Evolutionary conservation across 1,140 invertebrate species (phyloP).

Genomic region (Subanguina moxae): DNA sequence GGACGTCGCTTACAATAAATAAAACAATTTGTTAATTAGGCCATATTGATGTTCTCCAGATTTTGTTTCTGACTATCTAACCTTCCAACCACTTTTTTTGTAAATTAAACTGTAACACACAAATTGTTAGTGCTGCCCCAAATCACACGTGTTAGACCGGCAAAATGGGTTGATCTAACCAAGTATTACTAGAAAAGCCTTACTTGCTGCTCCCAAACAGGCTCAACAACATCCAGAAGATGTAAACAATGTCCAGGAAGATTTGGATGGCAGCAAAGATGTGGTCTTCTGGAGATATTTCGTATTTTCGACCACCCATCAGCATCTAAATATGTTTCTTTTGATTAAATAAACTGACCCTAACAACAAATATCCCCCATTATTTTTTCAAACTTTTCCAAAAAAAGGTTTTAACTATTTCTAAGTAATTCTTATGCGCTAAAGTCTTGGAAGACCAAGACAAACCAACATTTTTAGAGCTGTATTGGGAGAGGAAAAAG

Average conservation of each 20-base stretch:
- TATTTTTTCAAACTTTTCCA: too few species aligned
- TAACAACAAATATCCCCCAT: neutral
- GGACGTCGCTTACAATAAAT: too few species aligned
- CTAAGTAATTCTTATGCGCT: too few species aligned
- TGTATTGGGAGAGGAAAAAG: too few species aligned
- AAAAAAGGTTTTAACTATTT: too few species aligned
- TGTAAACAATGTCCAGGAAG: slow-evolving; percentile 60
- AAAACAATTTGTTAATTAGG: too few species aligned
- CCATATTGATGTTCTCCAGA: too few species aligned
- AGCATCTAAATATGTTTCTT: slow-evolving; percentile 60
- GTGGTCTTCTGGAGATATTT: slow-evolving; percentile 68
- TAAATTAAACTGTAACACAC: neutral
- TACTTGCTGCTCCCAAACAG: slow-evolving; percentile 41
- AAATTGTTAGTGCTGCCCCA: neutral
- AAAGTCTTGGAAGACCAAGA: too few species aligned
- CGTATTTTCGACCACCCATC: slow-evolving; percentile 67
- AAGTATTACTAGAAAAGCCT: neutral
- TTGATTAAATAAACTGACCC: neutral
- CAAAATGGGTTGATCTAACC: neutral
- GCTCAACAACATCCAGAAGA: slow-evolving; percentile 55
- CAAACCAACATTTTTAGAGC: too few species aligned
- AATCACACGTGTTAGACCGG: neutral
- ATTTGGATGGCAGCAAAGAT: slow-evolving; percentile 68
- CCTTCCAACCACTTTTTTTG: neutral
- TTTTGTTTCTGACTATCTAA: neutral